Evolutionary conservation across 1,140 invertebrate genomes (phyloP).

Genomic region (Sesamia nonagrioides): DNA sequence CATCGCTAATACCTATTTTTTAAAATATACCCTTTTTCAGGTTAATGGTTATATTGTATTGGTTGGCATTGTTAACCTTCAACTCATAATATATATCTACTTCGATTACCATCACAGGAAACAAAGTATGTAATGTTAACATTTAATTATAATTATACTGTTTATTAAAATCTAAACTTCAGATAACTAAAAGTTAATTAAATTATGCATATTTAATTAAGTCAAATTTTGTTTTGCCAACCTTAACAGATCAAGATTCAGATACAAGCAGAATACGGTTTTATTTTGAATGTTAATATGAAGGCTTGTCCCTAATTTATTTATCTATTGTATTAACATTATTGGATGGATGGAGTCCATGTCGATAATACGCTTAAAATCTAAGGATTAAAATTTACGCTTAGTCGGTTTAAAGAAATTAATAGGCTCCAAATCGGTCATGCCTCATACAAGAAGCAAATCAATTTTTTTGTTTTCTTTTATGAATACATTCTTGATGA

Average conservation of each 20-base stretch:
- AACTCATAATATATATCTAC: background rate
- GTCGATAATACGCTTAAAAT: slow-evolving; percentile 1
- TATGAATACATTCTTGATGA: background rate
- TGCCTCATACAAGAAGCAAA: background rate
- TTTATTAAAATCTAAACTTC: background rate
- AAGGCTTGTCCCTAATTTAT: slow-evolving; percentile 75
- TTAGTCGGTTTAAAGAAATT: slow-evolving; percentile 1
- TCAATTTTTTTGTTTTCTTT: background rate
- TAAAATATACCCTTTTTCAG: too few species aligned
- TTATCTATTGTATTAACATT: slow-evolving; percentile 72
- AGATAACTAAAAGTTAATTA: slow-evolving; percentile 59
- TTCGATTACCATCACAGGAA: background rate
- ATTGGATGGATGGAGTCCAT: background rate
- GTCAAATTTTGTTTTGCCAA: slow-evolving; percentile 72
- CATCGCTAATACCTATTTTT: background rate
- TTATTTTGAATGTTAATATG: slow-evolving; percentile 73
- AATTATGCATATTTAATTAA: slow-evolving; percentile 67
- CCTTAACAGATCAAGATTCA: slow-evolving; percentile 69
- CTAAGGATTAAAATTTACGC: background rate
- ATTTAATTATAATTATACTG: slow-evolving; percentile 7
- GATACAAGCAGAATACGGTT: slow-evolving; percentile 66
- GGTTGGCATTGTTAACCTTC: background rate
- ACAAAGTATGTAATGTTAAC: background rate
- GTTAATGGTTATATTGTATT: too few species aligned
- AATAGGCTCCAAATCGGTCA: background rate